phyloP scores from a whole-genome alignment of 1,140 invertebrate genomes.

The Meloidogyne chitwoodi region DNA sequence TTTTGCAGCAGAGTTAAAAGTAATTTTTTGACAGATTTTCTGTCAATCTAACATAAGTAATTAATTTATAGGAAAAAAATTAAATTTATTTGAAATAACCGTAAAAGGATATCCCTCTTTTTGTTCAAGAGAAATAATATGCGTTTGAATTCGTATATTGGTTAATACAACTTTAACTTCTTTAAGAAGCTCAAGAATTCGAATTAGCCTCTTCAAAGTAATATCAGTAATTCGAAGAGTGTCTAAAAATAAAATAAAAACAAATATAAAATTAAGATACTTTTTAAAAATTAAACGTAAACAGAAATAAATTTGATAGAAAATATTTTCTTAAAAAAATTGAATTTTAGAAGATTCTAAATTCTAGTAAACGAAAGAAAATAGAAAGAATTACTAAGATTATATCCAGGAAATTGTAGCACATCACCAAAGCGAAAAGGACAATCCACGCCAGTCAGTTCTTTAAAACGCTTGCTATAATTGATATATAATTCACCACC shows the following conservation, averaged over 20 bases:
- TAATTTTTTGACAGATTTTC: conserved; percentile 54
- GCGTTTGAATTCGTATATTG: conserved; percentile 27
- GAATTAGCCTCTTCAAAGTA: conserved; percentile 40
- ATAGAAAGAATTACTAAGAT: conserved; percentile 43
- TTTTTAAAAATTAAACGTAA: conserved; percentile 10
- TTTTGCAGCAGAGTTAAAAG: conserved; percentile 40
- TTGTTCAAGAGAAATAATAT: conserved; percentile 33
- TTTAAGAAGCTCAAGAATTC: conserved; percentile 35
- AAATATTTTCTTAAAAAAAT: too few relatives aligned
- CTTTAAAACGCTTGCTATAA: conserved; percentile 28
- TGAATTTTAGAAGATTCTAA: too few relatives aligned
- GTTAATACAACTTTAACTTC: conserved; percentile 44
- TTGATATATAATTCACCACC: conserved; percentile 18
- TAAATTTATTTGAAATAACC: conserved; percentile 25
- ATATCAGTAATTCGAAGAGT: conserved; percentile 52
- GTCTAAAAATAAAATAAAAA: conserved; percentile 31
- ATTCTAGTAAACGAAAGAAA: too few relatives aligned
- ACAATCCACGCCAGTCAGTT: conserved; percentile 41
- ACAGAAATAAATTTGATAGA: too few relatives aligned
- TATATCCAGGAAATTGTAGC: conserved; percentile 49
- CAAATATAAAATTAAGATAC: conserved; percentile 13
- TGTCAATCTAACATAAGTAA: conserved; percentile 48
- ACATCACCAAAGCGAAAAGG: conserved; percentile 51
- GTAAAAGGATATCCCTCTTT: conserved; percentile 39
- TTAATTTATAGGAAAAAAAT: not conserved